These are phyloP conservation scores for Brachionus plicatilis DNA, from an alignment of 1,140 invertebrate species.

Conservation along the genomic window DNA sequence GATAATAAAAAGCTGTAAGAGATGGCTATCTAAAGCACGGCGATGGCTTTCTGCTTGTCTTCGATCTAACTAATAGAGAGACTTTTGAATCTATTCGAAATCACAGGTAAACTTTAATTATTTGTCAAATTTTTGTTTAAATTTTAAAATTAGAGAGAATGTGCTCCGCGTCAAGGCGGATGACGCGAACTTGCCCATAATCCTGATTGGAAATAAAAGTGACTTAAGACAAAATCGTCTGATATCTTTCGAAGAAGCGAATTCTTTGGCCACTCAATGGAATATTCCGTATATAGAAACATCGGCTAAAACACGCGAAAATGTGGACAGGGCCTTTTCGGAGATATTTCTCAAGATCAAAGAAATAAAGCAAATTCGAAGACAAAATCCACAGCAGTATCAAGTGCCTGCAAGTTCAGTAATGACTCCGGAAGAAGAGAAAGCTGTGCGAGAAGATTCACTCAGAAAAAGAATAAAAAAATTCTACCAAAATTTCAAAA, in stretches of 20 bases:
- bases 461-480: slow-evolving; percentile 19
- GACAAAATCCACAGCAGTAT: not conserved
- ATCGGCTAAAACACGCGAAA: slow-evolving; percentile 93
- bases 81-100: slow-evolving; percentile 83
- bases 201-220: slow-evolving; percentile 96
- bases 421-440: slow-evolving; percentile 21
- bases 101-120: not conserved
- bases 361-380: not conserved
- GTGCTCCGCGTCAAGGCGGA: slow-evolving; percentile 97
- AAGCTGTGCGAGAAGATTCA: slow-evolving; percentile 22
- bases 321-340: slow-evolving; percentile 68
- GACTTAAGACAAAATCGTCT: slow-evolving; percentile 86
- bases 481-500: slow-evolving; percentile 39
- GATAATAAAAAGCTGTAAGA: slow-evolving; percentile 56
- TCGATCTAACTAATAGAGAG: slow-evolving; percentile 97
- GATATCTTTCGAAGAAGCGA: slow-evolving; percentile 80
- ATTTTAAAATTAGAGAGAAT: slow-evolving; percentile 70
- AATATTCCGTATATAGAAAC: slow-evolving; percentile 97
- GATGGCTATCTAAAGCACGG: slow-evolving; percentile 99
- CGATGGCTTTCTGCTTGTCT: slow-evolving; percentile 99
- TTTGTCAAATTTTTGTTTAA: slow-evolving; percentile 53
- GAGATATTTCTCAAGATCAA: slow-evolving; percentile 40
- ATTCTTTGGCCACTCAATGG: slow-evolving; percentile 81
- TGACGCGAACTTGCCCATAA: slow-evolving; percentile 85
- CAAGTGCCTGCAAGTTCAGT: not conserved